Percentiles rank a stretch among this genome's conserved stretches.
These are phyloP conservation scores for Gobio occitaniae DNA, from an alignment of 2,797 vertebrate genomes.

Conservation along the genomic window DNA sequence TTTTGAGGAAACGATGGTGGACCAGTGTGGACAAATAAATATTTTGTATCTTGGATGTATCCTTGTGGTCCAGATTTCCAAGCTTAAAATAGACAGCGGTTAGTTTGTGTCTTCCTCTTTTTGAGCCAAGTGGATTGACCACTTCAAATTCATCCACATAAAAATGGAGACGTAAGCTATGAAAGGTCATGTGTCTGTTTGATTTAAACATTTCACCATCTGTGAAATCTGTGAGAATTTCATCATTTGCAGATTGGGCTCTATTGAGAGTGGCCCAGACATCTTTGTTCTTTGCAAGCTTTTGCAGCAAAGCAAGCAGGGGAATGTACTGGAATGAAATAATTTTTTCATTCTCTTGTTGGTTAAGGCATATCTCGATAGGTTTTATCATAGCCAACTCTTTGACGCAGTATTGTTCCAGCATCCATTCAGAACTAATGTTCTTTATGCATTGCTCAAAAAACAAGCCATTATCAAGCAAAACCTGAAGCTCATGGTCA, in stretches of 20 bases:
- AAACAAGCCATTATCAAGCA: neutral
- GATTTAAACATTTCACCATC: constrained; percentile 2
- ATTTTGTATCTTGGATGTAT: constrained; percentile 4
- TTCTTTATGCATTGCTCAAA: neutral
- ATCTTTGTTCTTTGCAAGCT: neutral
- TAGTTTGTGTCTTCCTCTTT: constrained; percentile 11
- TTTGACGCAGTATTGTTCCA: neutral
- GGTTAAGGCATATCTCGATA: neutral
- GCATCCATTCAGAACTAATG: neutral
- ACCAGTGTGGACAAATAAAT: neutral
- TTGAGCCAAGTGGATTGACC: neutral
- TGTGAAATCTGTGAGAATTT: neutral
- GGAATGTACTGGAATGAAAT: neutral
- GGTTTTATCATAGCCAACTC: neutral
- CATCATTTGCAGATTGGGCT: neutral
- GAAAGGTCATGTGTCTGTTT: neutral
- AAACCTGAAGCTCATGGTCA: neutral
- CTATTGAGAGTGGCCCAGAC: neutral
- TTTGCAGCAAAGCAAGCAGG: neutral
- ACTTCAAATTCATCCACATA: neutral
- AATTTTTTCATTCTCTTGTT: neutral
- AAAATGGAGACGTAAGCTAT: neutral
- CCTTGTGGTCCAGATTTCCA: neutral
- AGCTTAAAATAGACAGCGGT: neutral
- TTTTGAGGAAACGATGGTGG: neutral